A percentile compares a stretch with the other conserved stretches of the same genome.
phyloP scores from a whole-genome alignment of 2,888 invertebrate species.

The Ophion obscuratus region DNA sequence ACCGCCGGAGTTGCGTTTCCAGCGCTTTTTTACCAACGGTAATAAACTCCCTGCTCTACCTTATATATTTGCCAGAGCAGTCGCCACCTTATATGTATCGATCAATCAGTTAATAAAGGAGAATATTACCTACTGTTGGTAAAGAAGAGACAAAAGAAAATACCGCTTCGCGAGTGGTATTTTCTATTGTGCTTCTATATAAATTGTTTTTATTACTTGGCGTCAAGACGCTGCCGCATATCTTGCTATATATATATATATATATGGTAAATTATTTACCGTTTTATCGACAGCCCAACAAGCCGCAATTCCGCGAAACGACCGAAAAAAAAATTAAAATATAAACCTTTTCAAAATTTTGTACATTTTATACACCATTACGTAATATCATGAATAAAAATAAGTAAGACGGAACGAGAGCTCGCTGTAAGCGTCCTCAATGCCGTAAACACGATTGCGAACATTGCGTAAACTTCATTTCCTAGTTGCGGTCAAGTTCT shows the following conservation, averaged over 20 bases:
- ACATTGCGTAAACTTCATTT: neutral
- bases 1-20: no score
- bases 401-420: neutral
- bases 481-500: constrained; percentile 63
- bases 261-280: no score
- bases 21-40: no score
- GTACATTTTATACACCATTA: neutral
- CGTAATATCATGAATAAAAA: neutral
- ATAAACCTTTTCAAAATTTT: neutral
- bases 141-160: no score
- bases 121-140: no score
- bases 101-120: neutral
- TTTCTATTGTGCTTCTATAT: no score
- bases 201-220: no score
- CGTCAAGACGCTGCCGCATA: no score
- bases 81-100: neutral
- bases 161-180: no score
- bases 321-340: neutral
- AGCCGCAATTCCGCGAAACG: neutral
- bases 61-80: no score
- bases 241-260: no score
- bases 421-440: neutral
- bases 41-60: no score
- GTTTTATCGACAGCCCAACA: neutral
- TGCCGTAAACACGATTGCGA: neutral